Conservation (phyloP, 2,888 invertebrate species). For the Tipula confusa region DNA sequence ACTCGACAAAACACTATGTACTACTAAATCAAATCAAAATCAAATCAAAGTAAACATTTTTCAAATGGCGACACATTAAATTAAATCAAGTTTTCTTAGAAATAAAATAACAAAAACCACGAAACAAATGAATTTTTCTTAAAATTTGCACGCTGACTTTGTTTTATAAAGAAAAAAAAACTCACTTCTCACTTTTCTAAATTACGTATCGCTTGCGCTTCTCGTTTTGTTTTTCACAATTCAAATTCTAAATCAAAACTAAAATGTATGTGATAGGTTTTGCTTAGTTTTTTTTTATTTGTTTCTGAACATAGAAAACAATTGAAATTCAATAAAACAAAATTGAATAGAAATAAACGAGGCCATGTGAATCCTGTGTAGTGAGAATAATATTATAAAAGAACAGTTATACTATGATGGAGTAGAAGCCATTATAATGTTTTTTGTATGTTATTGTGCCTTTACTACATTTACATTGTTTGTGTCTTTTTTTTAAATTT, state of each 20-base stretch:
- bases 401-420: neutral
- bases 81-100: neutral
- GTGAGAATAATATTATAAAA: neutral
- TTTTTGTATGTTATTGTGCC: neutral
- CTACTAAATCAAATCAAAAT: neutral
- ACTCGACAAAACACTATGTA: neutral
- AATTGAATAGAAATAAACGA: neutral
- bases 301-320: neutral
- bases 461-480: neutral
- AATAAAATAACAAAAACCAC: neutral
- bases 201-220: neutral
- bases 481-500: neutral
- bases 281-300: neutral
- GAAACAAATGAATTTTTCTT: neutral
- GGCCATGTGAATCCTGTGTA: constrained; percentile 9
- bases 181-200: neutral
- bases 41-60: neutral
- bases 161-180: neutral
- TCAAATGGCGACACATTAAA: neutral
- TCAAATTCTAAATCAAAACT: constrained; percentile 25
- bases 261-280: constrained; percentile 13
- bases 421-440: neutral
- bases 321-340: neutral
- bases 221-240: constrained; percentile 4
- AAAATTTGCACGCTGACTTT: neutral